phyloP scores from a whole-genome alignment of 2,888 invertebrate genomes.

The Hydriomena furcata region DNA sequence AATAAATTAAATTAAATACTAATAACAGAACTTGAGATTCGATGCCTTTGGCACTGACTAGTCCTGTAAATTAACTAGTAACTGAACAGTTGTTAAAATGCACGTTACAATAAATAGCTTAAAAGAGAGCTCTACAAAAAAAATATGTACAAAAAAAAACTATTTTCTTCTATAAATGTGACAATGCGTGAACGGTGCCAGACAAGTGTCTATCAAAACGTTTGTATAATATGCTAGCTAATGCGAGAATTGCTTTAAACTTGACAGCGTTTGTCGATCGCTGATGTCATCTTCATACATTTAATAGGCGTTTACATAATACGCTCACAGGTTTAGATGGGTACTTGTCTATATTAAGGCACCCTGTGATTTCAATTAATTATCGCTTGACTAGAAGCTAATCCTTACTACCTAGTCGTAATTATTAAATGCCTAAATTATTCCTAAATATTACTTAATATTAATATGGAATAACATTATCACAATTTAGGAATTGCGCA shows the following conservation, averaged over 20 bases:
- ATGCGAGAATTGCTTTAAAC: background rate
- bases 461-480: slow-evolving; percentile 66
- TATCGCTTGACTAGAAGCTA: slow-evolving; percentile 40
- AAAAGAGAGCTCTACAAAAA: slow-evolving; percentile 56
- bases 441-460: slow-evolving; percentile 46
- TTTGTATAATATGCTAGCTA: background rate
- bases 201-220: background rate
- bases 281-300: background rate
- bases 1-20: slow-evolving; percentile 46
- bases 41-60: slow-evolving; percentile 78
- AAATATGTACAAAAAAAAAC: slow-evolving; percentile 42
- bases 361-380: slow-evolving; percentile 14
- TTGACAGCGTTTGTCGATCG: background rate
- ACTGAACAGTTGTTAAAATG: slow-evolving; percentile 34
- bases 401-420: slow-evolving; percentile 25
- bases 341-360: background rate
- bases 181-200: background rate
- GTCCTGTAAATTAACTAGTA: slow-evolving; percentile 26
- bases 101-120: slow-evolving; percentile 28
- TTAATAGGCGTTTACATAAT: background rate
- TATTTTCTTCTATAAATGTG: background rate
- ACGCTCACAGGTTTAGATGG: background rate
- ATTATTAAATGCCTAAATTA: slow-evolving; percentile 34
- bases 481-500: slow-evolving; percentile 80
- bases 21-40: slow-evolving; percentile 64